Evolutionary conservation across 1,140 invertebrate species (phyloP).

Genomic region (Procambarus clarkii): DNA sequence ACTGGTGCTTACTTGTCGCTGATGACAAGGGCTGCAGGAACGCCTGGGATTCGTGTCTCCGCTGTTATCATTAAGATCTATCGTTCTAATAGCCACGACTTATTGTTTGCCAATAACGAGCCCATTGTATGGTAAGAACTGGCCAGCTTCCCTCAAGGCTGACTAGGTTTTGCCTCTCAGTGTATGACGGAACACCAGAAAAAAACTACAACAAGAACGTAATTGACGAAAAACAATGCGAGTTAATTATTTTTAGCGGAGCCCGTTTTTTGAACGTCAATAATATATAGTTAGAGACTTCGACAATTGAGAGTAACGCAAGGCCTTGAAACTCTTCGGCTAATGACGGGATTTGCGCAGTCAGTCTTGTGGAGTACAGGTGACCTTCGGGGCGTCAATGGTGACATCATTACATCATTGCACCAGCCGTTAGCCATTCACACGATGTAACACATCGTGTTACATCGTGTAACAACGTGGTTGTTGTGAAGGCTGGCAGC

Average conservation of each 20-base stretch:
- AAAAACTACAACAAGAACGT: not conserved
- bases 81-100: not conserved
- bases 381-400: too few species aligned
- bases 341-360: too few species aligned
- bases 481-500: too few species aligned
- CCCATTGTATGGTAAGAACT: not conserved
- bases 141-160: not conserved
- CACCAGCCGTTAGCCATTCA: too few species aligned
- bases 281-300: too few species aligned
- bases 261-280: not conserved
- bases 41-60: not conserved
- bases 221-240: not conserved
- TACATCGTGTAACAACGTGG: too few species aligned
- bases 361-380: too few species aligned
- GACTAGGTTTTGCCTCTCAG: not conserved
- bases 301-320: too few species aligned
- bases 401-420: too few species aligned
- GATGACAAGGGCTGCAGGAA: too few species aligned
- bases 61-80: not conserved
- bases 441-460: too few species aligned
- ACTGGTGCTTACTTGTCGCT: not conserved
- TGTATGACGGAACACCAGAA: not conserved
- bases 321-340: too few species aligned
- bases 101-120: not conserved
- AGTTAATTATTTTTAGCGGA: not conserved